phyloP scores from a whole-genome alignment of 2,888 invertebrate species.

The Acheta domesticus region DNA sequence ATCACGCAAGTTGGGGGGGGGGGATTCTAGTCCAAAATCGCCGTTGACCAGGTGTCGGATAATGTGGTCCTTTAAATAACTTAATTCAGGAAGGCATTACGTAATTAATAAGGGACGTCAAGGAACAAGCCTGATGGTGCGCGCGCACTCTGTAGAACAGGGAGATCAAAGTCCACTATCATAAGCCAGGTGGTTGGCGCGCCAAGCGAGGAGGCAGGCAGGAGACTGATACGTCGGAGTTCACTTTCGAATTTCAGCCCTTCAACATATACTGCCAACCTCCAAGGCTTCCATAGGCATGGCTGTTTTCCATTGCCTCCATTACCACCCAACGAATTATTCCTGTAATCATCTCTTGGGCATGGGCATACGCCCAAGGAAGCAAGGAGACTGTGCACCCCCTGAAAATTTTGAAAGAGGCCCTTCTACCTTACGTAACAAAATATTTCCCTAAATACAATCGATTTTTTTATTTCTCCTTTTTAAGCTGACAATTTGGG shows the following conservation, averaged over 20 bases:
- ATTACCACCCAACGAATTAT: too few relatives aligned
- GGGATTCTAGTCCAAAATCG: neutral
- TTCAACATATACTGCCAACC: too few relatives aligned
- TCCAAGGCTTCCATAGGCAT: too few relatives aligned
- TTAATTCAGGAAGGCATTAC: slow-evolving; percentile 7
- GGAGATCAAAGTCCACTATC: neutral
- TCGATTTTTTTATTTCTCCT: too few relatives aligned
- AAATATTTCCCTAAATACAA: too few relatives aligned
- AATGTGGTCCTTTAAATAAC: neutral
- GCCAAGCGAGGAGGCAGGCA: neutral
- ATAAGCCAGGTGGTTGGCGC: neutral
- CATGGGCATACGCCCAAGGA: too few relatives aligned
- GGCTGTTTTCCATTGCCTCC: too few relatives aligned
- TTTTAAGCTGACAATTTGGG: too few relatives aligned
- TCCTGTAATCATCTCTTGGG: too few relatives aligned
- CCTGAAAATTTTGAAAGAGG: too few relatives aligned
- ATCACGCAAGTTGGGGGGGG: neutral
- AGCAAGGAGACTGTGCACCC: too few relatives aligned
- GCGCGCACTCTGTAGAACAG: neutral
- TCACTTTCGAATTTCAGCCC: neutral
- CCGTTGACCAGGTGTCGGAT: slow-evolving; percentile 3
- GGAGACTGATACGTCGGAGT: neutral
- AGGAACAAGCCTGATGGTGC: neutral
- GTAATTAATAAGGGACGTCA: neutral
- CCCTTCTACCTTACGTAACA: too few relatives aligned